These are phyloP conservation scores for Acomys russatus DNA, from an alignment of 2,797 vertebrate species.

Conservation along the genomic window DNA sequence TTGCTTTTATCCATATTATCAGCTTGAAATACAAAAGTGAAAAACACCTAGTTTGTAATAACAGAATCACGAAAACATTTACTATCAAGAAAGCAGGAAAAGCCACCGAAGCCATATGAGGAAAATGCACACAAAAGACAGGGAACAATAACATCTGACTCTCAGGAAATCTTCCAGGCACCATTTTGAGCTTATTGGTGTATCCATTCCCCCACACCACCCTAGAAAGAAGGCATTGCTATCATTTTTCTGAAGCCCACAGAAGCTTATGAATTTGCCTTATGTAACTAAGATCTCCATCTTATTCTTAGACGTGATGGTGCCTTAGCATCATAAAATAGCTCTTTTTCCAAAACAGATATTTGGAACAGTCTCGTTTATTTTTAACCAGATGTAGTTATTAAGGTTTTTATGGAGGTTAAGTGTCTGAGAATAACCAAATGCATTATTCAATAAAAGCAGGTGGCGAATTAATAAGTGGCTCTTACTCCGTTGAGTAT, in stretches of 20 bases:
- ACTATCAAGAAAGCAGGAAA: neutral
- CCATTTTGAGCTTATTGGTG: neutral
- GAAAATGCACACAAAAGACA: neutral
- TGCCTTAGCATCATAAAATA: neutral
- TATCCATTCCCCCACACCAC: neutral
- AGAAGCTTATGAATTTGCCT: neutral
- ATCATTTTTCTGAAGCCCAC: neutral
- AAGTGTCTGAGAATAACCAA: neutral
- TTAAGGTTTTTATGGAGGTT: neutral
- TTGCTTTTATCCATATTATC: neutral
- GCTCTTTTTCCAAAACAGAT: neutral
- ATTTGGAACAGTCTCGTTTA: neutral
- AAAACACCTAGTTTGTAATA: neutral
- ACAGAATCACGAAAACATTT: neutral
- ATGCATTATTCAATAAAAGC: neutral
- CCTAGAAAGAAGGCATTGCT: neutral
- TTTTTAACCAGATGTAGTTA: neutral
- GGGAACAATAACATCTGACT: neutral
- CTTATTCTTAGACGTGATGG: neutral
- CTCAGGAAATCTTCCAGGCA: neutral
- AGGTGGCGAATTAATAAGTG: neutral
- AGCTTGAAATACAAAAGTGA: neutral
- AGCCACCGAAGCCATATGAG: neutral
- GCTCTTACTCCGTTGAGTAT: neutral
- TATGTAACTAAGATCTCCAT: neutral